Conservation (phyloP, 2,113 vertebrate genomes). For the Barbus barbus region DNA sequence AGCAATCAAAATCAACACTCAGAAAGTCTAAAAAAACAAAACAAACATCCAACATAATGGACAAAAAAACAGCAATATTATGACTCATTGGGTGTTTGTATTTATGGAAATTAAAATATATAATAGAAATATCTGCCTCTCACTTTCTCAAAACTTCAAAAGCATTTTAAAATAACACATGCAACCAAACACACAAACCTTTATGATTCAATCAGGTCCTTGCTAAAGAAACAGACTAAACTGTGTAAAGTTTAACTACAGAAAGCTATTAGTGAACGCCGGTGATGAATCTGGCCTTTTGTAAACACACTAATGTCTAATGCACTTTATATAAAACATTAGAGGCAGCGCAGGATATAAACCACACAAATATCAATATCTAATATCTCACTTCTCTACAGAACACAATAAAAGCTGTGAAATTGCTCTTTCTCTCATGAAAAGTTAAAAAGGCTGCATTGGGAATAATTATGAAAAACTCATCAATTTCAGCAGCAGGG, state of each 20-base stretch:
- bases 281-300: background rate
- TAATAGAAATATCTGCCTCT: no score
- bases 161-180: background rate
- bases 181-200: no score
- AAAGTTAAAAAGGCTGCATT: conserved; percentile 19
- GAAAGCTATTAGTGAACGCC: background rate
- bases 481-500: conserved; percentile 13
- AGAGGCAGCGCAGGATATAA: background rate
- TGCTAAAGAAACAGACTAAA: background rate
- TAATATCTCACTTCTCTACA: conserved; percentile 3
- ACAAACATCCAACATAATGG: no score
- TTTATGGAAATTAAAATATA: no score
- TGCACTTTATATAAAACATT: conserved; percentile 34
- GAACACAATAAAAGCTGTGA: background rate
- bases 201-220: no score
- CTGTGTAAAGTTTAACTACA: conserved; percentile 7
- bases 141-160: background rate
- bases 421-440: conserved; percentile 19
- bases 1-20: no score
- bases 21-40: no score
- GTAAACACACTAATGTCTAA: background rate
- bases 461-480: conserved; percentile 31
- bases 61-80: no score
- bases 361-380: conserved; percentile 24
- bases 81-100: no score